phyloP scores from a whole-genome alignment of 1,140 invertebrate species.

The Gonioctena quinquepunctata region DNA sequence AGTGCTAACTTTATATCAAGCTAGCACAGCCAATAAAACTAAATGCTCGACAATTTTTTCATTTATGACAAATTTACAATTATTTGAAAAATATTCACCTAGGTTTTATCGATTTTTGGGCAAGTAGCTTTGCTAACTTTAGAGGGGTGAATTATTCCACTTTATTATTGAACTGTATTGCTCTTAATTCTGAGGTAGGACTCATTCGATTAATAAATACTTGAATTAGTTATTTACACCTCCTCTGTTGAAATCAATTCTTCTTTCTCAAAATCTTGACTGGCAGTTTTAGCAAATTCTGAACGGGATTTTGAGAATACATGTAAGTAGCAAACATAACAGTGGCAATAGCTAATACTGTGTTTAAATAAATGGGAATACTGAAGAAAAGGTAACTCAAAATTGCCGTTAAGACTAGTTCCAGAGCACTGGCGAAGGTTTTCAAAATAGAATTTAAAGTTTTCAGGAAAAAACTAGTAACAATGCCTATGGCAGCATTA shows the following conservation, averaged over 20 bases:
- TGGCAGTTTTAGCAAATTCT: constrained; percentile 28
- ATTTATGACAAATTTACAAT: too few relatives aligned
- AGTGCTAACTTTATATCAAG: too few relatives aligned
- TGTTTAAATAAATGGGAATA: constrained; percentile 84
- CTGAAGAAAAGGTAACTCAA: constrained; percentile 87
- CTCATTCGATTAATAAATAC: too few relatives aligned
- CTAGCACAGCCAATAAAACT: too few relatives aligned
- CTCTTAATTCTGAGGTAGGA: too few relatives aligned
- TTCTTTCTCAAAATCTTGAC: constrained; percentile 12
- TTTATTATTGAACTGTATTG: too few relatives aligned
- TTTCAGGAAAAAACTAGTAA: constrained; percentile 92
- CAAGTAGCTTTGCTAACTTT: too few relatives aligned
- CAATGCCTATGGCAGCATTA: constrained; percentile 88
- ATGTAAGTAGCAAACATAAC: constrained; percentile 83
- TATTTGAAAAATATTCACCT: too few relatives aligned
- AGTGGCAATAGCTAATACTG: constrained; percentile 79
- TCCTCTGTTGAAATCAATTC: constrained; percentile 27
- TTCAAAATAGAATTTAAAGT: constrained; percentile 95
- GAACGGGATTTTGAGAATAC: constrained; percentile 89
- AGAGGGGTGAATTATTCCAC: too few relatives aligned
- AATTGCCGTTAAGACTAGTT: constrained; percentile 88
- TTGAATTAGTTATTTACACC: too few relatives aligned
- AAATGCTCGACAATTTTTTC: too few relatives aligned
- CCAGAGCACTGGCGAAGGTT: constrained; percentile 93
- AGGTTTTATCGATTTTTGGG: too few relatives aligned